Percentiles rank a stretch among this genome's conserved stretches.
Conservation (phyloP, 2,797 vertebrate species). For the Benthosema pterotum region DNA sequence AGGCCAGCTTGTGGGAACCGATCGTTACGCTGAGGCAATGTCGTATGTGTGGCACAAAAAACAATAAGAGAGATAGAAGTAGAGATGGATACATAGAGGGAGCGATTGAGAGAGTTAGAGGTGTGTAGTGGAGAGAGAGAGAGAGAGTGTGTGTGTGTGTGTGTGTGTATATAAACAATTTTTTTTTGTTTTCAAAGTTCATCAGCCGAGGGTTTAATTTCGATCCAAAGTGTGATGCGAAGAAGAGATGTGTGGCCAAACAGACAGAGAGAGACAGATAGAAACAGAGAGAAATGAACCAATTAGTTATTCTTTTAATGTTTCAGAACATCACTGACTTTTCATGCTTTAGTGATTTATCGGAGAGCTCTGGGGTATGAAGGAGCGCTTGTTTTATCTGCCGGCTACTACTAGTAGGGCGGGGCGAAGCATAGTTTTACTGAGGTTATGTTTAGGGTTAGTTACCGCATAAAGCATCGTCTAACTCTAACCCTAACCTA, state of each 20-base stretch:
- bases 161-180: not conserved
- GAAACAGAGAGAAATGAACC: constrained; percentile 90
- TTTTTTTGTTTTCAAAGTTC: constrained; percentile 31
- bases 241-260: constrained; percentile 81
- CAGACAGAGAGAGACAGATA: constrained; percentile 89
- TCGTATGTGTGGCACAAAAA: too few species aligned
- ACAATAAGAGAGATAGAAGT: too few species aligned
- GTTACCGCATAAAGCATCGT: too few species aligned
- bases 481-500: too few species aligned
- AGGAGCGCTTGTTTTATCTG: too few species aligned
- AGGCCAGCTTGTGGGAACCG: constrained; percentile 87
- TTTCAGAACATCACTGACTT: not conserved
- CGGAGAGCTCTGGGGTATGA: too few species aligned
- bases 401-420: too few species aligned
- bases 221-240: constrained; percentile 63
- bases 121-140: constrained; percentile 38
- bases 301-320: constrained; percentile 77
- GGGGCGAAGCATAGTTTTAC: too few species aligned
- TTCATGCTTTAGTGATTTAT: too few species aligned
- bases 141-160: not conserved
- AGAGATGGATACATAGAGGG: constrained; percentile 22
- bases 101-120: too few species aligned
- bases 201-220: constrained; percentile 35
- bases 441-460: too few species aligned
- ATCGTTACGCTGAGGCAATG: constrained; percentile 85